Evolutionary conservation across 1,140 invertebrate species (phyloP), one percentile per base, ranked within the genome.

Genomic region (Achroia grisella): DNA sequence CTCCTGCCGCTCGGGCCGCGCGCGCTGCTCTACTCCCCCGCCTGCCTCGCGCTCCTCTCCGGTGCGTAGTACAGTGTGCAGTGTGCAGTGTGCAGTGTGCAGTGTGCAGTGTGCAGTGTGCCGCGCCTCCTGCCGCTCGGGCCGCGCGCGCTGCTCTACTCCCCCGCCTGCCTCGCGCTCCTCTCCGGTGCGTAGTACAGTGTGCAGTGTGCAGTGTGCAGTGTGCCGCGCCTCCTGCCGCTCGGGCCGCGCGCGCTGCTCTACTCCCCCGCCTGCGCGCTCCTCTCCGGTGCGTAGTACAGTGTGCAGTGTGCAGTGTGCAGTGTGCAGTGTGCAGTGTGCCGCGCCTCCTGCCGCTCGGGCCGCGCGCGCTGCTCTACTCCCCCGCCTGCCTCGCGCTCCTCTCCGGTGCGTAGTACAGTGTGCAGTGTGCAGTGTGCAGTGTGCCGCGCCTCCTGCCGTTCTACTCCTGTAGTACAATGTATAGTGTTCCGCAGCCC

Each of bases 271-370:
- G 39, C 46, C 28, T 67, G 64, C 45, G 63, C 70, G 2, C 23
- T 64, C 15, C 51, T 68, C 6, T 52, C 69, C 32, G 52, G 69
- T 71, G 37, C 52, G 40, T 10, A 11, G 10, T 2, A 23, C 17
- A 23, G 17, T 23, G n/a, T n/a, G n/a, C n/a, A n/a, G n/a, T n/a
- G n/a, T n/a, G n/a, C n/a, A n/a, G n/a, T n/a, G n/a, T n/a, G n/a
- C n/a, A n/a, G n/a, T n/a, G n/a, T n/a, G n/a, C n/a, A n/a, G n/a
- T n/a, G n/a, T n/a, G n/a, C n/a, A n/a, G n/a, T n/a, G n/a, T n/a
- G n/a, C n/a, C n/a, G n/a, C n/a, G n/a, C n/a, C 31, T 62, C 13
- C 51, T 74, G 56, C 68, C 70, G 34, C 62, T 70, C 23, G 29
- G 39, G 8, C 4, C 39, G 8, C 70, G 34, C 29, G 60, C 59